Percentiles rank a stretch among this genome's conserved stretches.
These are phyloP conservation scores for Alcedo atthis DNA, from an alignment of 2,797 vertebrate species.

Conservation along the genomic window DNA sequence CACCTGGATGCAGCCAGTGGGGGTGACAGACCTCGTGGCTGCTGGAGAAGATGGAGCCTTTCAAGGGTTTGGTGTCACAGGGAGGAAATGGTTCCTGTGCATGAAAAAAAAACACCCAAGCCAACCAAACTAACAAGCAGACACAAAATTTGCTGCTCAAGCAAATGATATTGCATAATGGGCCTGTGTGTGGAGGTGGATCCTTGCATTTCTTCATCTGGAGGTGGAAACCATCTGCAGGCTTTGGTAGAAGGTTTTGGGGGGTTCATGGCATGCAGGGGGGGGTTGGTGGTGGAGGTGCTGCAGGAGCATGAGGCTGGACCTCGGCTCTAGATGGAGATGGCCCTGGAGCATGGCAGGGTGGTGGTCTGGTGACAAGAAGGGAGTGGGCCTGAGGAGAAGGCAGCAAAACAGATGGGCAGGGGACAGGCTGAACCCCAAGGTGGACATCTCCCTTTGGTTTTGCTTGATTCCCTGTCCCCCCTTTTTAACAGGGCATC, in stretches of 20 bases:
- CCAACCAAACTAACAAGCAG: background rate
- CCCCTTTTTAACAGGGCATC: background rate
- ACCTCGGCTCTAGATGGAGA: background rate
- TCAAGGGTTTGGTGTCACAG: background rate
- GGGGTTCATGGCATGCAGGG: background rate
- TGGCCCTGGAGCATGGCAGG: background rate
- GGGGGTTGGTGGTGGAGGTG: background rate
- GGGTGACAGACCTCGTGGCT: background rate
- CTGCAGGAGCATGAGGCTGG: background rate
- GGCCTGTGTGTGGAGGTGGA: background rate
- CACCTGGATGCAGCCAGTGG: accelerated
- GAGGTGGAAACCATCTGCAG: background rate
- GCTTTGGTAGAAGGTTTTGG: background rate
- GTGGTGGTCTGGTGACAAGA: background rate
- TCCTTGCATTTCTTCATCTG: accelerated
- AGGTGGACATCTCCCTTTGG: background rate
- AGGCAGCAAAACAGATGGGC: background rate
- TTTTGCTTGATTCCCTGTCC: background rate
- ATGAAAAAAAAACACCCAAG: background rate
- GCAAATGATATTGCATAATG: background rate
- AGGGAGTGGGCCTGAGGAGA: background rate
- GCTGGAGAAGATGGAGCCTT: conserved; percentile 18
- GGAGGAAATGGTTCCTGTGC: conserved; percentile 49
- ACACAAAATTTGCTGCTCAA: background rate
- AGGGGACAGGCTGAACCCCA: background rate